These are phyloP conservation scores for Labrus mixtus DNA, from an alignment of 2,113 vertebrate genomes.

Conservation along the genomic window DNA sequence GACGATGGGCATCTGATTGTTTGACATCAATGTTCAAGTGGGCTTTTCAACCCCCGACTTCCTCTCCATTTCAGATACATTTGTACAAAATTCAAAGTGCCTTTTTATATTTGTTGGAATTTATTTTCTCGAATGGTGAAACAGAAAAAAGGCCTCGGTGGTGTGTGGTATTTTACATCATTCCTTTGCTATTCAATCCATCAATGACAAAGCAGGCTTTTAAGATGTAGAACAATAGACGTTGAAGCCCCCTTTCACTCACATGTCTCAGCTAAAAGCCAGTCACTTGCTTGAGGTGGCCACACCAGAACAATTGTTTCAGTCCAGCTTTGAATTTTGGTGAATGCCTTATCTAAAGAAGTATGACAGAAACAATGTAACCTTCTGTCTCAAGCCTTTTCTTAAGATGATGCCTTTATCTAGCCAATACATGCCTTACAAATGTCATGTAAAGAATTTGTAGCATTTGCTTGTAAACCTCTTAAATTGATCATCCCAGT, in stretches of 20 bases:
- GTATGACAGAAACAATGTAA: constrained; percentile 16
- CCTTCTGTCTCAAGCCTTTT: constrained; percentile 11
- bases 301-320: constrained; percentile 40
- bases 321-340: background rate
- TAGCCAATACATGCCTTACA: too few species aligned
- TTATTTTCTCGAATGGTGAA: constrained; percentile 15
- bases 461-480: too few species aligned
- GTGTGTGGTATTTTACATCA: background rate
- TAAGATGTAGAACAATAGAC: background rate
- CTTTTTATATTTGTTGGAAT: background rate
- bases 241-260: background rate
- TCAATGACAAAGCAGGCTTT: background rate
- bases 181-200: background rate
- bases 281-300: background rate
- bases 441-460: too few species aligned
- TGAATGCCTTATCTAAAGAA: background rate
- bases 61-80: background rate
- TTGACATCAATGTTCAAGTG: constrained; percentile 21
- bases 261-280: background rate
- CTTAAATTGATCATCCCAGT: too few species aligned
- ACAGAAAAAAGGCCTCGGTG: background rate
- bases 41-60: constrained; percentile 11
- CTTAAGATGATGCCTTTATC: too few species aligned
- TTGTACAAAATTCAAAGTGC: background rate
- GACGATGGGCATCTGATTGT: constrained; percentile 11